These are phyloP conservation scores for Agonopterix arenella DNA, from an alignment of 2,888 invertebrate species.

Conservation along the genomic window DNA sequence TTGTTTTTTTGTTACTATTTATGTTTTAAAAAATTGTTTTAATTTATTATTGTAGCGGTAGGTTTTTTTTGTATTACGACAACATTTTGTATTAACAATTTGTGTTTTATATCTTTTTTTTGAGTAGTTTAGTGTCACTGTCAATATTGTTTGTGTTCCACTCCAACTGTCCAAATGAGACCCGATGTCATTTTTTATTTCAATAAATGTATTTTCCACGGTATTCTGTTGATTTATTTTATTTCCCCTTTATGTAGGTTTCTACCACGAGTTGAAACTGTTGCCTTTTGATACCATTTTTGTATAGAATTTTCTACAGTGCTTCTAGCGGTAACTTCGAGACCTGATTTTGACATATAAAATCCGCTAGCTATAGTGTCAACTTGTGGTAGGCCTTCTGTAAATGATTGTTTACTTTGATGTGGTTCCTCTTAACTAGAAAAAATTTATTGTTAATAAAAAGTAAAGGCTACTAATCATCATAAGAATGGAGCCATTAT, in stretches of 20 bases:
- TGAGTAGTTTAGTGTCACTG: constrained; percentile 62
- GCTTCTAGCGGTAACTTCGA: too few species aligned
- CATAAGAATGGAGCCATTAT: too few species aligned
- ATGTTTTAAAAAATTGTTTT: constrained; percentile 64
- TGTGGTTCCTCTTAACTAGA: too few species aligned
- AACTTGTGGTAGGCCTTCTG: too few species aligned
- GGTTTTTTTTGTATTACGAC: constrained; percentile 42
- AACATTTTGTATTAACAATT: constrained; percentile 43
- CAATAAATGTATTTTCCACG: constrained; percentile 69
- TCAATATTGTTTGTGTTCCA: constrained; percentile 73
- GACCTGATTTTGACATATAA: too few species aligned
- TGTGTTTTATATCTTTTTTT: constrained; percentile 50
- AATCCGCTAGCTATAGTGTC: too few species aligned
- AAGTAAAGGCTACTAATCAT: too few species aligned
- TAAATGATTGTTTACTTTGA: too few species aligned
- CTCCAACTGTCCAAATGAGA: constrained; percentile 53
- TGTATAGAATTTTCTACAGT: too few species aligned
- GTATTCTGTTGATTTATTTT: constrained; percentile 44
- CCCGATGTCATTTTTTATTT: constrained; percentile 75
- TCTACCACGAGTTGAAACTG: not conserved
- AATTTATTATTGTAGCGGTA: constrained; percentile 69
- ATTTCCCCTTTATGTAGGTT: constrained; percentile 14
- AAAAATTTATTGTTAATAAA: too few species aligned
- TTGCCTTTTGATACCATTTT: not conserved
- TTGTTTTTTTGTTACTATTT: constrained; percentile 69